phyloP scores from a whole-genome alignment of 2,113 vertebrate species.

The Myiozetetes cayanensis region DNA sequence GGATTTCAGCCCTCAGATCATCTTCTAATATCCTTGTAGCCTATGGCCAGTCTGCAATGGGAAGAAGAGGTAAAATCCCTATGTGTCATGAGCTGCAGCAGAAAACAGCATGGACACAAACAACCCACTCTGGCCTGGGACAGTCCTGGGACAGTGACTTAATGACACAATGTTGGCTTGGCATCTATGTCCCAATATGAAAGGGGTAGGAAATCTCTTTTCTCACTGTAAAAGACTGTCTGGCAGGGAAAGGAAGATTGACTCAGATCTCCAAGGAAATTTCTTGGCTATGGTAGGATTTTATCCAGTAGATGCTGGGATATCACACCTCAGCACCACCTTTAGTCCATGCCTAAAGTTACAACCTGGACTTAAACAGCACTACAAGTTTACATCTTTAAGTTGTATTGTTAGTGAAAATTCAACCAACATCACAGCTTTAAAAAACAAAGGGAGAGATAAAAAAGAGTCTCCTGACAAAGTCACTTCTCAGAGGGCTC shows the following conservation, averaged over 20 bases:
- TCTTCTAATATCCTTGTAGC: background rate
- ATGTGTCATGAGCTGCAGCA: background rate
- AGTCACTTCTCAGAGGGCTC: background rate
- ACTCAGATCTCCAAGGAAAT: background rate
- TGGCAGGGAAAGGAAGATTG: background rate
- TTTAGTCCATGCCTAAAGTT: background rate
- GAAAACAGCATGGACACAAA: background rate
- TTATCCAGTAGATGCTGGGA: background rate
- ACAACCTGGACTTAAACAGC: background rate
- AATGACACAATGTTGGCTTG: background rate
- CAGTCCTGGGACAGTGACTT: background rate
- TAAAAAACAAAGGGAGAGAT: background rate
- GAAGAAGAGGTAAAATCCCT: background rate
- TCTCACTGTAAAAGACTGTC: background rate
- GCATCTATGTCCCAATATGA: background rate
- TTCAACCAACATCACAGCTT: background rate
- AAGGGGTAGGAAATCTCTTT: background rate
- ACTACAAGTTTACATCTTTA: background rate
- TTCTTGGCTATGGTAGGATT: rapidly evolving
- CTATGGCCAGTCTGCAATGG: background rate
- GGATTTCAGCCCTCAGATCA: rapidly evolving
- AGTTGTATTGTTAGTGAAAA: background rate
- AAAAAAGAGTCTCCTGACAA: background rate
- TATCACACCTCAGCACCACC: background rate
- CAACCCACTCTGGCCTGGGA: background rate